Evolutionary conservation across 2,888 invertebrate species (phyloP), one percentile per base, ranked within the genome.

Genomic region (Eurois occulta): DNA sequence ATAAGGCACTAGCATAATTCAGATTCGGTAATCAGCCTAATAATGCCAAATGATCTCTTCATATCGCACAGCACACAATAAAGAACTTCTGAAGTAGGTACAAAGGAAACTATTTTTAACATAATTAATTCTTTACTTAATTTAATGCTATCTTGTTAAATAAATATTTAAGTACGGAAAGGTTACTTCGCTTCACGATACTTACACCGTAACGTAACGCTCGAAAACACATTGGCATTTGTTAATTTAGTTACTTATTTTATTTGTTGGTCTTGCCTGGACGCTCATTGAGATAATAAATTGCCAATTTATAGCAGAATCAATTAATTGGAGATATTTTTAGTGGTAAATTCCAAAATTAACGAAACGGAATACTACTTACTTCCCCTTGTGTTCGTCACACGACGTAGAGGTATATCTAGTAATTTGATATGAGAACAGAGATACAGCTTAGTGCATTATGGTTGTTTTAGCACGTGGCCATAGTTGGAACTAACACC

Each of bases 81-180:
- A 52, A 72, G 10, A 38, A 81, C 38, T 8, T 24, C 7, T 38
- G 11, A 21, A 38, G 38, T n/a, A n/a, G n/a, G n/a, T 21, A 65
- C 75, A 81, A 81, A 81, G 38, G 32, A 74, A 81, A 32, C 75
- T 66, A 35, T 81, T 81, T 71, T 28, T 75, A 48, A 35, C 38
- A 16, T 6, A 35, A 28, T 24, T 55, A 52, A 52, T 41, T 71
- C 6, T 7, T 21, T 78, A 73, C n/a, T 65, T 81, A 65, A 78
- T 72, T 80, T 38, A 48, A 81, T 58, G 75, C 32, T 60, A 75
- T 66, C 58, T 78, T 66, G 58, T 16, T 81, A 48, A 43, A 65
- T 65, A 64, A 78, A 24, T 75, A 58, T 66, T 75, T 81, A n/a
- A n/a, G n/a, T n/a, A 66, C 41, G 21, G 28, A 67, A 75, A 28